A percentile compares a stretch with the other conserved stretches of the same genome.
phyloP scores from a whole-genome alignment of 1,140 invertebrate genomes.

The Bombus confusus region DNA sequence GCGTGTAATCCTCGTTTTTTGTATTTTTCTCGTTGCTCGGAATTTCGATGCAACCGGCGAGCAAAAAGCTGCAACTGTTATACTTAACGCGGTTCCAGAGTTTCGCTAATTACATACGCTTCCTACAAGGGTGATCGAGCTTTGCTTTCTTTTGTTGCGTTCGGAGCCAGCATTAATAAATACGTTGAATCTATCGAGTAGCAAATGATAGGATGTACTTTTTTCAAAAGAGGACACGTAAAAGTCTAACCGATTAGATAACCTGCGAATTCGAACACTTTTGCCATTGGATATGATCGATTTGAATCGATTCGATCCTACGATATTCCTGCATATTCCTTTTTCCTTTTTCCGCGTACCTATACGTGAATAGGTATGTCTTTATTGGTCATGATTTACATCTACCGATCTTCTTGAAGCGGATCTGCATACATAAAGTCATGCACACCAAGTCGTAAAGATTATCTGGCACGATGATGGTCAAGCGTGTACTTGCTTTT shows the following conservation, averaged over 20 bases:
- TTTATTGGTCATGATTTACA: no score
- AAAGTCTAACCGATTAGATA: background rate
- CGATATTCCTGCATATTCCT: background rate
- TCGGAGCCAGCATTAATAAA: background rate
- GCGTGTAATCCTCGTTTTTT: background rate
- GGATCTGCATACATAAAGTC: no score
- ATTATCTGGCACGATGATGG: no score
- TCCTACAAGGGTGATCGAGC: background rate
- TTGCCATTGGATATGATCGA: conserved; percentile 25
- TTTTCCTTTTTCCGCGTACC: background rate
- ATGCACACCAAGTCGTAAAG: no score
- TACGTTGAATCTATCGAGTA: background rate
- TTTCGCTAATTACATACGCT: conserved; percentile 21
- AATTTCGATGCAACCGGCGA: background rate
- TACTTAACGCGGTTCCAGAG: background rate
- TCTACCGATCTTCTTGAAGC: no score
- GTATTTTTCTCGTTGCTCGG: background rate
- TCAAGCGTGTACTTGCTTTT: no score
- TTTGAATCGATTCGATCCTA: conserved; percentile 56
- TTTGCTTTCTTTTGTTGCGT: background rate
- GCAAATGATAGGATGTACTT: background rate
- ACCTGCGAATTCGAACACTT: conserved; percentile 20
- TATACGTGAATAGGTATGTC: no score
- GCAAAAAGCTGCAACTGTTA: background rate
- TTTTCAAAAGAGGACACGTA: background rate